Base-by-base conservation (phyloP, 1,140 invertebrate genomes). In the Cryptotermes secundus region DNA sequence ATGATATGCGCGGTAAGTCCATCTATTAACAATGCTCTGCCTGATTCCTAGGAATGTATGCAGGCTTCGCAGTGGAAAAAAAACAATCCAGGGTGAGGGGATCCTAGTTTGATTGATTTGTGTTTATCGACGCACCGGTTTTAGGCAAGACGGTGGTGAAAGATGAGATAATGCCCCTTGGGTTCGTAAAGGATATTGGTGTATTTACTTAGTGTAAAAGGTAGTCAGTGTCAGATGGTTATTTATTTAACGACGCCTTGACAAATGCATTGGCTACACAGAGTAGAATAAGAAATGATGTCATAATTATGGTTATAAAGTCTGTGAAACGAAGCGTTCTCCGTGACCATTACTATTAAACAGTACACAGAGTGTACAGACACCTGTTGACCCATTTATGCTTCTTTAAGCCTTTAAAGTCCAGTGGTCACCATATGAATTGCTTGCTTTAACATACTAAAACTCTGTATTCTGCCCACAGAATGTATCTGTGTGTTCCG, bases 11-110 rank as follows among this genome's bases (percentile, higher is more conserved):
- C 59, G 59, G 31, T 72, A 72, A n/a, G 14, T 31, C 59, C 59
- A 72, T 72, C 59, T 72, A 72, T 72, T 72, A 72, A 72, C 59
- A 72, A 72, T 72, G 59, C 59, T 31, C 26, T 72, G 59, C n/a
- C n/a, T 72, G 59, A 72, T 72, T 72, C 26, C 26, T 2, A 72
- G 59, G 59, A 72, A 72, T 72, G 59, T 14, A 14, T 12, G 59
- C 9, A 16, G 4, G n/a, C 59, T 72, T 72, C n/a, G n/a, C n/a
- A n/a, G n/a, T n/a, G n/a, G 26, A 59, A 7, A 19, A 59, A 59
- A 59, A 59, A n/a, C 53, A 59, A 22, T 59, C 53, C 22, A n/a
- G 53, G 53, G 38, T 42, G 45, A 19, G 38, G 45, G 45, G 22
- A 49, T 19, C 22, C 16, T 3, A 49, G 0, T 31, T 72, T 72